Evolutionary conservation across 2,113 vertebrate genomes (phyloP), one percentile per base, ranked within the genome.

Genomic region (Oreochromis niloticus): DNA sequence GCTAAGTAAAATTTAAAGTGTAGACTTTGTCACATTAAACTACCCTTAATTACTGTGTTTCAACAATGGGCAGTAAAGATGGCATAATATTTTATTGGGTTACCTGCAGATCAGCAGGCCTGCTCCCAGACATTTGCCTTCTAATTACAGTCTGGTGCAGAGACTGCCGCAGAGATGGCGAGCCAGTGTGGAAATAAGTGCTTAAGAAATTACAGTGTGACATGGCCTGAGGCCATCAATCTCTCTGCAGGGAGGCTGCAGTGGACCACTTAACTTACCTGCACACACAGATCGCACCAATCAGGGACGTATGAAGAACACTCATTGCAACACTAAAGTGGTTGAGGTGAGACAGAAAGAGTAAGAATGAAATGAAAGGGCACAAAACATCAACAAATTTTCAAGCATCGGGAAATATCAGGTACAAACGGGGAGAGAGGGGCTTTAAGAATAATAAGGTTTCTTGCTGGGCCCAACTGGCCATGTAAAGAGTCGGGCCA

Each of bases 401-500:
- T 52, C 27, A n/a, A 78, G 73, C 16, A 16, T 55, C 1, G 4
- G 78, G 22, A 68, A 19, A 48, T 41, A 82, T 54, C 3, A 1
- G 41, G 6, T 6, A n/a, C 43, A 32, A 14, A 39, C 2, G 4
- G n/a, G 66, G 41, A 48, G 54, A 73, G 52, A 61, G 83, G 55
- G 36, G 34, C 19, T 61, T 81, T 66, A 8, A 79, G 83, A 84
- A 93, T 95, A 94, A 95, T 96, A 96, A 95, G 95, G 95, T 89
- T 88, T 96, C 97, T 96, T 96, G 97, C 97, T 97, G 97, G 95
- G 97, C 96, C 95, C 96, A 97, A 97, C 96, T 97, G 97, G 95
- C 95, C 97, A 94, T 96, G 96, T 96, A 95, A 96, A 97, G 96
- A 96, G 96, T 93, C 88, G 91, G 95, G 95, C 92, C 90, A 93